Evolutionary conservation across 2,888 invertebrate species (phyloP).

Genomic region (Biston betularia): DNA sequence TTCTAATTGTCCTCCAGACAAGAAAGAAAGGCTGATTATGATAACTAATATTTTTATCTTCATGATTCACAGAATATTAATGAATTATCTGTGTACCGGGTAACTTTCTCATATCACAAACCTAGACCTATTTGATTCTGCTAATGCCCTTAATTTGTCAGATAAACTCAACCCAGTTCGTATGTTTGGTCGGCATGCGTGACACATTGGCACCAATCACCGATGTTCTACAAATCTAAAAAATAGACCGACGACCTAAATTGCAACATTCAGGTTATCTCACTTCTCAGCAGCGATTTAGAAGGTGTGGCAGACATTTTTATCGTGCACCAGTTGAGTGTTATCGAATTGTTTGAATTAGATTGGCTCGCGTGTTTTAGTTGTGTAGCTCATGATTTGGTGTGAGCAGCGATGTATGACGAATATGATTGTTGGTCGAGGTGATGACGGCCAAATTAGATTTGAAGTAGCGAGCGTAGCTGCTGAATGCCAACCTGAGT

Average conservation of each 20-base stretch:
- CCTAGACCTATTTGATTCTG: slow-evolving; percentile 51
- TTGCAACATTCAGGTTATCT: slow-evolving; percentile 72
- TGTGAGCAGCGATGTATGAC: slow-evolving; percentile 55
- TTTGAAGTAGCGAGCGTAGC: slow-evolving; percentile 64
- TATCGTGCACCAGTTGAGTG: slow-evolving; percentile 8
- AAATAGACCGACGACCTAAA: slow-evolving; percentile 71
- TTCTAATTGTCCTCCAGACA: slow-evolving; percentile 8
- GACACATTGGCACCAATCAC: slow-evolving; percentile 63
- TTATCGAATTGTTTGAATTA: slow-evolving; percentile 37
- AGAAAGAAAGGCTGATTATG: slow-evolving; percentile 1
- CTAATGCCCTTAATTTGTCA: slow-evolving; percentile 52
- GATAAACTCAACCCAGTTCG: slow-evolving; percentile 51
- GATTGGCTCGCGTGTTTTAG: slow-evolving; percentile 47
- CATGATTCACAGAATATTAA: slow-evolving; percentile 1
- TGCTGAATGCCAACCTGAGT: slow-evolving; percentile 50
- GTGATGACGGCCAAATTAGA: slow-evolving; percentile 60
- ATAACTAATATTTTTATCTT: not conserved
- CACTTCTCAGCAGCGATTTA: slow-evolving; percentile 56
- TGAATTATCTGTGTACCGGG: slow-evolving; percentile 6
- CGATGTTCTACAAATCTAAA: slow-evolving; percentile 56
- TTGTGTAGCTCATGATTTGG: slow-evolving; percentile 35
- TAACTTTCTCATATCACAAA: slow-evolving; percentile 39
- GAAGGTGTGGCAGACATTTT: slow-evolving; percentile 44
- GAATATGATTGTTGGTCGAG: slow-evolving; percentile 44
- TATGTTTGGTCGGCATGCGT: slow-evolving; percentile 47